Base-by-base conservation (phyloP, 2,113 vertebrate genomes). In the Oncorhynchus keta region DNA sequence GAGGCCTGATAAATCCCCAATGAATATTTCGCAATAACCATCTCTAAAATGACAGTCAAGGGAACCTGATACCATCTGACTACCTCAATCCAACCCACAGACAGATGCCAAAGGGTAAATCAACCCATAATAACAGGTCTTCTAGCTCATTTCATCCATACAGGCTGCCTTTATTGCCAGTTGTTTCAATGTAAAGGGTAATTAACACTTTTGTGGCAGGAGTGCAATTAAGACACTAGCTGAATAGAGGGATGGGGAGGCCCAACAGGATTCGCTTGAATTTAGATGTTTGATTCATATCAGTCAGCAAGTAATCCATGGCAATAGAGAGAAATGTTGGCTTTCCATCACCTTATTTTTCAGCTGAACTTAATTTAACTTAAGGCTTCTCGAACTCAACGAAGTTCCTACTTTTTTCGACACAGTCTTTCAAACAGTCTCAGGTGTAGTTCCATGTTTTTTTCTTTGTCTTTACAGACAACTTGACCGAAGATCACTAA, bases 131-230 rank as follows among this genome's bases (percentile, higher is more conserved):
- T 8, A 73, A 61, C 55, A 73, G 51, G 32, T 24, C 48, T n/a
- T 6, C 28, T 64, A 20, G 14, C 61, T 70, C 22, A 62, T 62
- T 28, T 35, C n/a, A 18, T 22, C 68, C 12, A 74, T 70, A 62
- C 14, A 16, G 39, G n/a, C 32, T 24, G n/a, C 30, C 73, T 76
- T 74, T 64, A 70, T 26, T 64, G 32, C 45, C 55, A 22, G n/a
- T 61, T 64, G 32, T 18, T 55, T 68, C 30, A 55, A 72, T 61
- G 68, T n/a, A 74, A 73, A 24, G 45, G 45, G 68, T 64, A 76
- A 75, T 73, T 59, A 70, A 55, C 18, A 73, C 22, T 61, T 64
- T 26, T 68, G 59, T 51, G 3, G 39, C 51, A 24, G 24, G 24
- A 45, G 5, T 20, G 73, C 6, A 30, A 57, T 22, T 35, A 61